Evolutionary conservation across 23 tunicate genomes (phyloP), one percentile per base, ranked within the genome.

Genomic region (Clavelina lepadiformis): DNA sequence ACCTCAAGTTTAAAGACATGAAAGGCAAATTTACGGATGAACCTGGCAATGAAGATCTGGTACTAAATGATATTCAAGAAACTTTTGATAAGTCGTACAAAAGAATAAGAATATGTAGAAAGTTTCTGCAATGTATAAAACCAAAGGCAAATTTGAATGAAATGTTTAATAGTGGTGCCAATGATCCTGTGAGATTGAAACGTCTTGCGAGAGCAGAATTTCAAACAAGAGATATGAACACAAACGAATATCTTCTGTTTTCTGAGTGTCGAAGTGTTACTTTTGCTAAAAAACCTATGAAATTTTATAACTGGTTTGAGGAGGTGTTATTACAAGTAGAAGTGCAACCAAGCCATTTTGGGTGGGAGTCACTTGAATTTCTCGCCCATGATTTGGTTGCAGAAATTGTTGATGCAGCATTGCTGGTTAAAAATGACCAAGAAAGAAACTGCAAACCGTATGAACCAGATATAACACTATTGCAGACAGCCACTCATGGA

Each of bases 341-440:
- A 11, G 20, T 62, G 31, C 49, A 54, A 63, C 78, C 67, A 3
- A 36, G 41, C 13, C 31, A 33, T 8, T 72, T 15, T 51, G 88
- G 88, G 1, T 81, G 88, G 88, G 88, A 81, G 30, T 26, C 81
- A 6, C 31, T 81, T 2, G 73, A 58, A 22, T 81, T 63, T 63
- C 45, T 81, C 1, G 88, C 79, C 21, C 79, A 72, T 33, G 88
- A 81, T 63, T 72, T 79, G 29, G 88, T 81, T 22, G 56, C 57
- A 3, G 72, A 66, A 46, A 37, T 66, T 3, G 35, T 66, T 13
- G 28, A 45, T 46, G 46, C 47, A 20, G 6, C 57, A 31, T 26
- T 66, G 21, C 27, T 66, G 28, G 57, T 46, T 46, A 21, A 46
- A 66, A 35, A 56, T 5, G 72, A 66, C 18, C 57, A 46, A n/a